Evolutionary conservation across 1,140 invertebrate genomes (phyloP), one percentile per base, ranked within the genome.

Genomic region (Globodera rostochiensis): DNA sequence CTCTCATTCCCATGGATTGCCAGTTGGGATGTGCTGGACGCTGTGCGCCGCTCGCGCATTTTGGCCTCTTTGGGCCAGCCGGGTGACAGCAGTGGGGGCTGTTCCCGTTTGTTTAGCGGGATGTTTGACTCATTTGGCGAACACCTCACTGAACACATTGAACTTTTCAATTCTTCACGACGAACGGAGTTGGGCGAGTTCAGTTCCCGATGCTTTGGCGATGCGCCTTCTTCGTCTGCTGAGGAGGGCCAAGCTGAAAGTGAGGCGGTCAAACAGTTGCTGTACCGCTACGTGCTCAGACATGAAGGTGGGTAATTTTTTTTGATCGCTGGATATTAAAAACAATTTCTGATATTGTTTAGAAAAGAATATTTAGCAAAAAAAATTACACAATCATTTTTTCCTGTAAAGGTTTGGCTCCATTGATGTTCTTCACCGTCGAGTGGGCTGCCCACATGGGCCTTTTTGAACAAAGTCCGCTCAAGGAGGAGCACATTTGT

Each of bases 1-100:
- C 77, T 85, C 5, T 85, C 84, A 3, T 85, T 85, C 49, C 70
- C 84, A 5, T 85, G 84, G 84, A 13, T 85, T n/a, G 81, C 66
- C 13, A 83, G 77, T 70, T 78, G 83, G 36, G 84, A 85, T 53
- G 82, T 85, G 36, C 69, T 85, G 8, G 76, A 86, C 9, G 25
- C 64, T 15, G 80, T 84, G 36, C 36, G 80, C 21, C 25, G 66
- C 0, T 45, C 76, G 3, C 9, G 47, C 11, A 80, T 49, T 45
- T n/a, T 81, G 60, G 3, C 57, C 57, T 13, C 57, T 0, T 15
- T 64, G 13, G 57, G 57, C 57, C 19, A 76, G 8, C 19, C 57
- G 36, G 64, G 76, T 47, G 9, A 69, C 76, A 69, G 15, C n/a
- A 36, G 15, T 70, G 25, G 25, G 4, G n/a, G 66, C 36, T 46